phyloP scores from a whole-genome alignment of 2,888 invertebrate species.

The Eupithecia subfuscata region DNA sequence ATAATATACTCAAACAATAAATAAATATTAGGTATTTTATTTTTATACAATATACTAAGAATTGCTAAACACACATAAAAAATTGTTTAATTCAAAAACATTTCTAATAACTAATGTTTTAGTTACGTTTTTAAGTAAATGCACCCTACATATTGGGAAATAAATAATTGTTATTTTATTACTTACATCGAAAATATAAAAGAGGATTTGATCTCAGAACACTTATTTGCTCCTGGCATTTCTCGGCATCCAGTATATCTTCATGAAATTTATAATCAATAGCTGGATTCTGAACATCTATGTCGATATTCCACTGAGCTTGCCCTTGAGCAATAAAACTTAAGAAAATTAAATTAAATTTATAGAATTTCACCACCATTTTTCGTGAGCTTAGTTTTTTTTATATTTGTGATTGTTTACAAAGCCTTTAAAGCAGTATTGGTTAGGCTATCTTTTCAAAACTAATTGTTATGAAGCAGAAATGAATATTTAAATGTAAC shows the following conservation, averaged over 20 bases:
- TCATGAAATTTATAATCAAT: conserved; percentile 60
- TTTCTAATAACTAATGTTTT: not conserved
- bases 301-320: conserved; percentile 21
- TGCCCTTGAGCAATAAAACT: conserved; percentile 30
- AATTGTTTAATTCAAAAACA: not conserved
- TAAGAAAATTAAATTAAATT: conserved; percentile 1
- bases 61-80: not conserved
- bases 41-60: not conserved
- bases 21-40: not conserved
- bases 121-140: not conserved
- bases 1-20: conserved; percentile 1
- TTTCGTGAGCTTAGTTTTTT: not conserved
- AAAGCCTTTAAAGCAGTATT: not conserved
- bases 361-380: conserved; percentile 26
- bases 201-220: conserved; percentile 44
- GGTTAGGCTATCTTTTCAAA: not conserved
- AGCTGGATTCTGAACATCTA: conserved; percentile 39
- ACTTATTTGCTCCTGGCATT: conserved; percentile 61
- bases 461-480: not conserved
- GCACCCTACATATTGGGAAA: not conserved
- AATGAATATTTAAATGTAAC: not conserved
- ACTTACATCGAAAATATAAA: conserved; percentile 59
- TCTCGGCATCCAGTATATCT: conserved; percentile 58
- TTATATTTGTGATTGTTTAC: not conserved
- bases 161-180: not conserved